A percentile compares a stretch with the other conserved stretches of the same genome.
Evolutionary conservation across 2,797 vertebrate species (phyloP).

Genomic region (Malacoctenus gilli): DNA sequence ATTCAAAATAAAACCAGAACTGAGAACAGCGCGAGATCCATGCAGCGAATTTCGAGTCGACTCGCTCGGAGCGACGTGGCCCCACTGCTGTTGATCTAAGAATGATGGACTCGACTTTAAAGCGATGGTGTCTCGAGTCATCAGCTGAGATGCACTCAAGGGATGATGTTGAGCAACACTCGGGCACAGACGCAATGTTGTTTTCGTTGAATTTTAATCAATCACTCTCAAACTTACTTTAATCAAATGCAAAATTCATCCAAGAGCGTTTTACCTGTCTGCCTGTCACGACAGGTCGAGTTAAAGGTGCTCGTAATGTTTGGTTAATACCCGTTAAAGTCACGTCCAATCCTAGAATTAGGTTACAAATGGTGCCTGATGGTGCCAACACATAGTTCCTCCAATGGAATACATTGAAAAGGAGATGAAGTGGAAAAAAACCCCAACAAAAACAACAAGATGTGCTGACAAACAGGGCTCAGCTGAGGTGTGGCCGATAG

Average conservation of each 20-base stretch:
- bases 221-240: too few species aligned
- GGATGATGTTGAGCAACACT: constrained; percentile 1
- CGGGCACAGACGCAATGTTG: too few species aligned
- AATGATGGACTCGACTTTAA: constrained; percentile 5
- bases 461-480: constrained; percentile 23
- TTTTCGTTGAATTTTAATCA: too few species aligned
- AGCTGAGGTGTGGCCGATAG: constrained; percentile 21
- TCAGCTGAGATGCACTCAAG: not conserved
- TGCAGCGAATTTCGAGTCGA: not conserved
- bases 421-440: constrained; percentile 3
- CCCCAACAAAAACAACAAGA: constrained; percentile 20
- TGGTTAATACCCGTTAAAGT: too few species aligned
- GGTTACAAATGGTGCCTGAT: too few species aligned
- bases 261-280: too few species aligned
- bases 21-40: not conserved
- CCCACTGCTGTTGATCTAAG: not conserved
- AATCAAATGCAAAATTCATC: too few species aligned
- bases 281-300: too few species aligned
- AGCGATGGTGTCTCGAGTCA: constrained; percentile 2
- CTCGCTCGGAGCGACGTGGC: not conserved
- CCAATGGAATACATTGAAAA: constrained; percentile 23
- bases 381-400: not conserved
- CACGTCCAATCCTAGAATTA: too few species aligned
- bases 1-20: constrained; percentile 14
- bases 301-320: too few species aligned